Conservation (phyloP, 2,797 vertebrate genomes). For the Esox masquinongy region DNA sequence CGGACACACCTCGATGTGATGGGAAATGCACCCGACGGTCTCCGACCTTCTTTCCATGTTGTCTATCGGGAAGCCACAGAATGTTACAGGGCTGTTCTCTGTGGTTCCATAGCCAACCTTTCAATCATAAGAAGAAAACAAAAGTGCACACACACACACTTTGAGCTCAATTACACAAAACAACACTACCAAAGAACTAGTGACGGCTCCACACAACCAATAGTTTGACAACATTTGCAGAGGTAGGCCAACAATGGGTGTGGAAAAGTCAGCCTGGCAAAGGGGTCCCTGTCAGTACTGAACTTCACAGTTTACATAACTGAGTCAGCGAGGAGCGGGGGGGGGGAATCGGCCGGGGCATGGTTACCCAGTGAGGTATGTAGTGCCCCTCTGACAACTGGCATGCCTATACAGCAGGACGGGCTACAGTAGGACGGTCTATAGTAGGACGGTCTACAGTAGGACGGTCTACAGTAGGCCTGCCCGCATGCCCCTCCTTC, state of each 20-base stretch:
- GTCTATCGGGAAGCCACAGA: slow-evolving; percentile 78
- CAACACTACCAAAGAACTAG: not conserved
- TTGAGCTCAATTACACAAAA: not conserved
- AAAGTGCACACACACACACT: not conserved
- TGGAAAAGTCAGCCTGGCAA: not conserved
- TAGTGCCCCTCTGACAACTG: slow-evolving; percentile 51
- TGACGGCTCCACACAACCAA: not conserved
- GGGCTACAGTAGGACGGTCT: not conserved
- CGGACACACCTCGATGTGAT: slow-evolving; percentile 86
- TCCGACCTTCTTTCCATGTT: slow-evolving; percentile 71
- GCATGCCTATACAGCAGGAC: slow-evolving; percentile 16
- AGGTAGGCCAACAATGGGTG: not conserved
- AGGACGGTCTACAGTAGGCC: too few relatives aligned
- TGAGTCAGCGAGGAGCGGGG: slow-evolving; percentile 4
- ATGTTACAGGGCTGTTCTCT: slow-evolving; percentile 94
- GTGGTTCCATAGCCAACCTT: slow-evolving; percentile 93
- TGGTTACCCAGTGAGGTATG: slow-evolving; percentile 52
- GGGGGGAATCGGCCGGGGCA: not conserved
- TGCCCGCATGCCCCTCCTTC: not conserved
- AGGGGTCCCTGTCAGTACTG: not conserved
- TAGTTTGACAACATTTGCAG: not conserved
- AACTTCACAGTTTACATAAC: slow-evolving; percentile 1
- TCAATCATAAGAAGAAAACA: slow-evolving; percentile 1
- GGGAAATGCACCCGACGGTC: slow-evolving; percentile 80
- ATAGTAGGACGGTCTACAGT: too few relatives aligned